phyloP scores from a whole-genome alignment of 2,888 invertebrate species.

The Parthenolecanium corni region DNA sequence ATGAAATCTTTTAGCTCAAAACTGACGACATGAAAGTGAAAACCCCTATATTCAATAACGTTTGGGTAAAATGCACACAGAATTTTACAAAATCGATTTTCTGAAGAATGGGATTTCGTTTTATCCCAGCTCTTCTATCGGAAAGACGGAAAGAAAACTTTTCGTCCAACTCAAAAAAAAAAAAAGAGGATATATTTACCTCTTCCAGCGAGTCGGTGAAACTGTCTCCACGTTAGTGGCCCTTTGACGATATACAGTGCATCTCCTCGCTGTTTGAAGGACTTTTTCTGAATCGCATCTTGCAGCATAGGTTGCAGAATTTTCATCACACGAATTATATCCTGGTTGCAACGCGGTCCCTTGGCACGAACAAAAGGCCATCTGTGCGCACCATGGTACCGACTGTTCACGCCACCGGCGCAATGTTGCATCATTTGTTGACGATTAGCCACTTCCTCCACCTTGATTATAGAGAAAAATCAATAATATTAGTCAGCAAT shows the following conservation, averaged over 20 bases:
- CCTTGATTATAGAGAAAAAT: slow-evolving; percentile 31
- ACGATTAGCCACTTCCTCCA: slow-evolving; percentile 37
- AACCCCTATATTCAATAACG: too few species aligned
- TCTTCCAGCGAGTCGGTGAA: slow-evolving; percentile 87
- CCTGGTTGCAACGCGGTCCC: slow-evolving; percentile 78
- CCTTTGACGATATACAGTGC: slow-evolving; percentile 84
- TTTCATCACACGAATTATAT: slow-evolving; percentile 82
- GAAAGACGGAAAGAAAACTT: too few species aligned
- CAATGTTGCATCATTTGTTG: slow-evolving; percentile 33
- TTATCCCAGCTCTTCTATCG: too few species aligned
- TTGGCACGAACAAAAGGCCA: slow-evolving; percentile 77
- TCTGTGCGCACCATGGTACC: slow-evolving; percentile 55
- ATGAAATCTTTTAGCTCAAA: too few species aligned
- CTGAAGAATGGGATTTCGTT: too few species aligned
- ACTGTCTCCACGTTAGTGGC: slow-evolving; percentile 95
- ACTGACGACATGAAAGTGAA: too few species aligned
- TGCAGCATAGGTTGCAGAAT: slow-evolving; percentile 82
- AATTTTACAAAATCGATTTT: too few species aligned
- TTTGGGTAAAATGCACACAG: too few species aligned
- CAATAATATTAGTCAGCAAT: too few species aligned
- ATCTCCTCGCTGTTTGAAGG: slow-evolving; percentile 77
- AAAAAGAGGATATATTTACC: too few species aligned
- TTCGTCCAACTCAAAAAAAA: too few species aligned
- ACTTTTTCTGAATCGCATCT: slow-evolving; percentile 90
- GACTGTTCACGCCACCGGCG: slow-evolving; percentile 27